Percentiles rank a stretch among this genome's conserved stretches.
These are phyloP conservation scores for Enhydra lutris DNA, from an alignment of 2,113 vertebrate genomes.

Conservation along the genomic window DNA sequence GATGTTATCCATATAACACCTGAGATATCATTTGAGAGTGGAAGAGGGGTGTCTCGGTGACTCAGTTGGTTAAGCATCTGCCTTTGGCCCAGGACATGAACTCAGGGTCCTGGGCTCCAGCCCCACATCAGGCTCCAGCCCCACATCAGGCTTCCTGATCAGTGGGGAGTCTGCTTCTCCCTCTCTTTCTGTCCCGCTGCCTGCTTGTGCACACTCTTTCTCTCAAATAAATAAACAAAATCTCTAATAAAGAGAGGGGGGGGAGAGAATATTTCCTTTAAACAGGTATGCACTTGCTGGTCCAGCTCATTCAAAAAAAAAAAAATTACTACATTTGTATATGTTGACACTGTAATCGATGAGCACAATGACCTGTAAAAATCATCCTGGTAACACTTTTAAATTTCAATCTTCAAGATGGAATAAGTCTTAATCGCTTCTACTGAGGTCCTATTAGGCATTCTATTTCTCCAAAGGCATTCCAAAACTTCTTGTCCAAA, in stretches of 20 bases:
- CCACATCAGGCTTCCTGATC: neutral
- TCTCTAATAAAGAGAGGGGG: neutral
- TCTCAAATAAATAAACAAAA: neutral
- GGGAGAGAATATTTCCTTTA: neutral
- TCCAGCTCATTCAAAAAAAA: neutral
- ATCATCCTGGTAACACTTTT: neutral
- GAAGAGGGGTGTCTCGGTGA: neutral
- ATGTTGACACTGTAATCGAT: too few relatives aligned
- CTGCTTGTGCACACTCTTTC: neutral
- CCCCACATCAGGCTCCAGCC: neutral
- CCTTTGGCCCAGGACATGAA: neutral
- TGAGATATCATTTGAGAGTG: neutral
- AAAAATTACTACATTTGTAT: neutral
- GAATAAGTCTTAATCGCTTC: neutral
- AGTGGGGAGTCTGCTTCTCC: neutral
- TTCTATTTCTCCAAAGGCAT: neutral
- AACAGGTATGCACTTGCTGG: neutral
- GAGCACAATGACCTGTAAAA: neutral
- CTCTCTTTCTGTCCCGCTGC: neutral
- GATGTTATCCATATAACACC: neutral
- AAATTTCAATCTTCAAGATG: neutral
- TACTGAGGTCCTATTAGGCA: neutral
- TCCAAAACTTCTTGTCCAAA: neutral
- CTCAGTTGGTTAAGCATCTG: neutral
- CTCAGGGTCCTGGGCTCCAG: neutral